These are phyloP conservation scores for Stratiomys singularior DNA, from an alignment of 2,888 invertebrate genomes.

Conservation along the genomic window DNA sequence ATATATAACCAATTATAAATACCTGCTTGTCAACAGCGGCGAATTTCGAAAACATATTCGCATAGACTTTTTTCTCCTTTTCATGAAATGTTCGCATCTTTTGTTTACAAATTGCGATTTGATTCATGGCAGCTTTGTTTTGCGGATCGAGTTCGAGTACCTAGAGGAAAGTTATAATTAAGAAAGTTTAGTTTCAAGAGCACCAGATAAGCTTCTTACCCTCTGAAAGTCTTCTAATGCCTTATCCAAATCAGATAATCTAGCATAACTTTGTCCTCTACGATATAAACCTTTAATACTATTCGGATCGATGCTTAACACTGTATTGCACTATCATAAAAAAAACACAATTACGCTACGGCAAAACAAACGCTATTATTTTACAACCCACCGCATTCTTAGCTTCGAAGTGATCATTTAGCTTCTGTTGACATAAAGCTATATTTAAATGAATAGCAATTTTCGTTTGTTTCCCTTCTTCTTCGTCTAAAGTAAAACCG, in stretches of 20 bases:
- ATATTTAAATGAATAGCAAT: constrained; percentile 83
- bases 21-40: constrained; percentile 83
- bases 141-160: constrained; percentile 82
- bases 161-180: constrained; percentile 49
- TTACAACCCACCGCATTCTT: constrained; percentile 69
- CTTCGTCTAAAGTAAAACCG: constrained; percentile 61
- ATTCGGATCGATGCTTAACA: constrained; percentile 75
- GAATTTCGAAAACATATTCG: constrained; percentile 96
- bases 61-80: constrained; percentile 87
- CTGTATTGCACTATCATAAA: constrained; percentile 76
- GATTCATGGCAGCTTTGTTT: constrained; percentile 88
- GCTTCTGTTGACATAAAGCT: constrained; percentile 81
- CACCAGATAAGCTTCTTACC: constrained; percentile 51
- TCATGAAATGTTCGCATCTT: constrained; percentile 79
- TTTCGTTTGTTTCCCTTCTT: constrained; percentile 69
- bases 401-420: constrained; percentile 74
- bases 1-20: too few species aligned
- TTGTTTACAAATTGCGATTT: constrained; percentile 77
- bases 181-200: background rate
- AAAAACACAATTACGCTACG: background rate
- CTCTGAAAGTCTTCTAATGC: constrained; percentile 83
- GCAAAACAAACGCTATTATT: background rate
- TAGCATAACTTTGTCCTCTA: constrained; percentile 82
- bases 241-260: constrained; percentile 78
- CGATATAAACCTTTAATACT: constrained; percentile 93